These are phyloP conservation scores for Atta colombica DNA, from an alignment of 1,140 invertebrate genomes.

Conservation along the genomic window DNA sequence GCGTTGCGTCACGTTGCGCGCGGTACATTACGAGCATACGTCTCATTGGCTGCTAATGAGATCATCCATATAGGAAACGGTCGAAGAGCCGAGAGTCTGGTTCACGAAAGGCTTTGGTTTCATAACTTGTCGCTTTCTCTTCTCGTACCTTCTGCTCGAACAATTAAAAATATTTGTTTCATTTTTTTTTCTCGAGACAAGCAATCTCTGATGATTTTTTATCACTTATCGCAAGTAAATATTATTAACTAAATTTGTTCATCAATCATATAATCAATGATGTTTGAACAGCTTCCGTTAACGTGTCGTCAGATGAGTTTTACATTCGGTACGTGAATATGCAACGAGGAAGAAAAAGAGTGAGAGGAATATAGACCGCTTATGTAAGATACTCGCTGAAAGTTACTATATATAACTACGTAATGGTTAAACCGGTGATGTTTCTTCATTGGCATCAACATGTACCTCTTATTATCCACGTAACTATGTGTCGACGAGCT, in stretches of 20 bases:
- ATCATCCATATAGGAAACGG: slow-evolving; percentile 63
- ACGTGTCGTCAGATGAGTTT: not conserved
- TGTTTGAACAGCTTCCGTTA: slow-evolving; percentile 8
- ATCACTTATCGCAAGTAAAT: not conserved
- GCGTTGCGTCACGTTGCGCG: slow-evolving; percentile 67
- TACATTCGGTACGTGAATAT: not conserved
- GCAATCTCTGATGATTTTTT: not conserved
- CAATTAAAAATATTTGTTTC: slow-evolving; percentile 48
- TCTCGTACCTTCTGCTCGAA: not conserved
- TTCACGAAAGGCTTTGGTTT: slow-evolving; percentile 45
- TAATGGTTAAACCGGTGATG: slow-evolving; percentile 17
- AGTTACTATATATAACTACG: slow-evolving; percentile 25
- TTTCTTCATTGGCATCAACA: slow-evolving; percentile 43
- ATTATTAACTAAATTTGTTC: slow-evolving; percentile 7
- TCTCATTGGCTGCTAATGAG: slow-evolving; percentile 72
- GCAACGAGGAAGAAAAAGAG: not conserved
- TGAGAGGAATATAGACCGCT: slow-evolving; percentile 12
- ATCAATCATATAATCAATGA: not conserved
- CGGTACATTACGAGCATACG: slow-evolving; percentile 64
- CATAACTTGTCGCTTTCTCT: slow-evolving; percentile 41
- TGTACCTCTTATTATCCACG: slow-evolving; percentile 49
- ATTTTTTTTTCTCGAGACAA: not conserved
- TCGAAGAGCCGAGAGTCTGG: slow-evolving; percentile 25
- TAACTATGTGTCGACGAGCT: slow-evolving; percentile 42
- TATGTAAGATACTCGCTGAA: slow-evolving; percentile 36